These are phyloP conservation scores for Cecropterus lyciades DNA, from an alignment of 1,140 invertebrate species.

Conservation along the genomic window DNA sequence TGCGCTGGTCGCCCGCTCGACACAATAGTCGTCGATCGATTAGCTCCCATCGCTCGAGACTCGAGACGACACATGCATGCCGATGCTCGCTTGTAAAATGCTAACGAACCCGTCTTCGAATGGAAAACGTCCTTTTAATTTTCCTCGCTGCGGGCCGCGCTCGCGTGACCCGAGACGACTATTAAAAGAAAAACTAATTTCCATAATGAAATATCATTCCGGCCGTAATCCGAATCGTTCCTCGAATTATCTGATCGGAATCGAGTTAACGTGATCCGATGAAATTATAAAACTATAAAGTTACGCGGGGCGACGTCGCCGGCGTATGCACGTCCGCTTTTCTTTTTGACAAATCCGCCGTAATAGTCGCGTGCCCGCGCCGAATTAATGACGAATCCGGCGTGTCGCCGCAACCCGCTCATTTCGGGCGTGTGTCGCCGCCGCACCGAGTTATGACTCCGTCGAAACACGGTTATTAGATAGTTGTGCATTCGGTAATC, in stretches of 20 bases:
- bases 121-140: slow-evolving; percentile 67
- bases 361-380: slow-evolving; percentile 75
- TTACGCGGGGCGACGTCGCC: slow-evolving; percentile 66
- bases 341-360: slow-evolving; percentile 72
- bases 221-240: slow-evolving; percentile 59
- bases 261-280: slow-evolving; percentile 75
- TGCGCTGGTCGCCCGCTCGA: slow-evolving; percentile 48
- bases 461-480: slow-evolving; percentile 78
- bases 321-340: slow-evolving; percentile 68
- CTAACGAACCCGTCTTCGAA: slow-evolving; percentile 60
- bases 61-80: slow-evolving; percentile 44
- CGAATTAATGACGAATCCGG: slow-evolving; percentile 76
- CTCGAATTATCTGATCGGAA: slow-evolving; percentile 73
- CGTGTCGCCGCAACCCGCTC: slow-evolving; percentile 71
- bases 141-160: slow-evolving; percentile 41
- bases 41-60: slow-evolving; percentile 56
- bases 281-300: slow-evolving; percentile 78
- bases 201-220: slow-evolving; percentile 77
- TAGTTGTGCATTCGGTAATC: slow-evolving; percentile 72
- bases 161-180: slow-evolving; percentile 69
- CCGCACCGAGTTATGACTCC: slow-evolving; percentile 56
- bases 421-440: slow-evolving; percentile 64
- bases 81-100: slow-evolving; percentile 49
- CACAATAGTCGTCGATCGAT: slow-evolving; percentile 77
- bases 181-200: slow-evolving; percentile 82